Conservation (phyloP, 2,797 vertebrate genomes). For the Enteromius anoplus region DNA sequence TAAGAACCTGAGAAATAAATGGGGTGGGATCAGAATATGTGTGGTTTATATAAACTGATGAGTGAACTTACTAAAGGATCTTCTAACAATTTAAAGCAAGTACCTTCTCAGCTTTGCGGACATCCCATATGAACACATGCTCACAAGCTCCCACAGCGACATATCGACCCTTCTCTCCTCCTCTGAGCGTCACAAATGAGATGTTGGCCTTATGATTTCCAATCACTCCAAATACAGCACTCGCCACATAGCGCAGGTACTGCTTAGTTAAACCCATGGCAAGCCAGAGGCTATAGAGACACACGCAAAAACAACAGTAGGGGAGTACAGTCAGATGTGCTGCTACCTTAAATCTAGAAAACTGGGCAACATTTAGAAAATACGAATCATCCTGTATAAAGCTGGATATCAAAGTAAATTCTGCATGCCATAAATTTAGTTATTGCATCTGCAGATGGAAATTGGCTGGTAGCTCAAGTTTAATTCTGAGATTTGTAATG, state of each 20-base stretch:
- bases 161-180: conserved; percentile 88
- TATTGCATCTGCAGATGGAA: not conserved
- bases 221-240: conserved; percentile 90
- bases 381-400: not conserved
- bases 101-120: conserved; percentile 94
- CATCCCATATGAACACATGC: conserved; percentile 96
- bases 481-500: not conserved
- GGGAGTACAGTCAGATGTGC: not conserved
- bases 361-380: not conserved
- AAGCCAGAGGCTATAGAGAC: conserved; percentile 7
- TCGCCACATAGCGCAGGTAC: conserved; percentile 88
- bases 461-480: not conserved
- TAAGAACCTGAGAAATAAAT: conserved; percentile 81
- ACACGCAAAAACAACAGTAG: not conserved
- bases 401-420: too few species aligned
- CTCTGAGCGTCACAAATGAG: conserved; percentile 84
- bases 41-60: not conserved
- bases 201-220: conserved; percentile 86
- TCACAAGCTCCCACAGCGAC: conserved; percentile 93
- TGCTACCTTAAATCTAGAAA: not conserved
- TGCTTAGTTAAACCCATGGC: conserved; percentile 95
- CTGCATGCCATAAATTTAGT: not conserved
- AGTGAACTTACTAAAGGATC: not conserved
- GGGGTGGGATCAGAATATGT: not conserved
- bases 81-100: conserved; percentile 42